A percentile compares a stretch with the other conserved stretches of the same genome.
Conservation (phyloP, 2,113 vertebrate species). For the Clarias macrocephalus region DNA sequence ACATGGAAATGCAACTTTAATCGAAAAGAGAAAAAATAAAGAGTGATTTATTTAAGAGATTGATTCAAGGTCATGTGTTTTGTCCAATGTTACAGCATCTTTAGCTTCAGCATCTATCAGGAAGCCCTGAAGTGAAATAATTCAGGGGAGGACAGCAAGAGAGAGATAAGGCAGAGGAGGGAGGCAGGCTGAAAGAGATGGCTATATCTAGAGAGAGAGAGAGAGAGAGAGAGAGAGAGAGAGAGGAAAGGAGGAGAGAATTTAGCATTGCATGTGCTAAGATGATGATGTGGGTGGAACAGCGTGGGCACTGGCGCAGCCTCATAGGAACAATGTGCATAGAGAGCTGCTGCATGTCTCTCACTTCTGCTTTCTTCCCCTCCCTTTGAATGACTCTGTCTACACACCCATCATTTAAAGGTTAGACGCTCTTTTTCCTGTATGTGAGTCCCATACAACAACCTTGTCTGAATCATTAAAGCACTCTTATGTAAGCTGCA, state of each 20-base stretch:
- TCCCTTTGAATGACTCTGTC: constrained; percentile 38
- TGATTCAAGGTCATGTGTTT: constrained; percentile 29
- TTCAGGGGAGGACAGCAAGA: constrained; percentile 54
- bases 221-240: constrained; percentile 32
- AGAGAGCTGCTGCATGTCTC: constrained; percentile 66
- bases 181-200: constrained; percentile 40
- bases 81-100: not conserved
- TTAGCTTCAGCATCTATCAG: constrained; percentile 46
- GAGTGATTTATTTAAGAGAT: constrained; percentile 21
- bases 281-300: constrained; percentile 66
- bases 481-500: constrained; percentile 25
- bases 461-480: constrained; percentile 56
- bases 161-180: constrained; percentile 34
- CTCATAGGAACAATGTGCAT: constrained; percentile 54
- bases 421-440: constrained; percentile 55
- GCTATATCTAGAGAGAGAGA: constrained; percentile 12
- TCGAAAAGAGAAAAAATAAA: not conserved
- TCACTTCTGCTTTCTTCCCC: constrained; percentile 28
- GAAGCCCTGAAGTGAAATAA: constrained; percentile 57
- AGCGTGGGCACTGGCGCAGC: constrained; percentile 57
- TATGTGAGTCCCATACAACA: constrained; percentile 45
- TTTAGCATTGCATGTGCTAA: constrained; percentile 67
- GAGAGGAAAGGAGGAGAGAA: constrained; percentile 57
- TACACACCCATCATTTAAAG: constrained; percentile 57
- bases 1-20: not conserved